A percentile compares a stretch with the other conserved stretches of the same genome.
These are phyloP conservation scores for Hermaeophaga mercurialis DNA, from an alignment of 2,888 invertebrate species.

Conservation along the genomic window DNA sequence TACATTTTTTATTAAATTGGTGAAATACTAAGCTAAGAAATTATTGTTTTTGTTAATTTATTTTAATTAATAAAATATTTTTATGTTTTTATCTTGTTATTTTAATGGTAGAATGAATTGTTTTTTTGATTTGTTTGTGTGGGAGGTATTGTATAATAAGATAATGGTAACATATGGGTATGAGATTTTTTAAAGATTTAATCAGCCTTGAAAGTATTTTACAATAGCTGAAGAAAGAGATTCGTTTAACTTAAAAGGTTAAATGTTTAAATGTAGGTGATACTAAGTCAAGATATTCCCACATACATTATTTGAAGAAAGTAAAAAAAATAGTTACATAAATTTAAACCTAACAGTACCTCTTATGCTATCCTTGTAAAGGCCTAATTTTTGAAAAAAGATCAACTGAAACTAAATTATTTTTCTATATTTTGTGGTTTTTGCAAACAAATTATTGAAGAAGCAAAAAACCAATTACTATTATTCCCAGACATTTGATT, in stretches of 20 bases:
- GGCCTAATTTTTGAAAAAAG: no score
- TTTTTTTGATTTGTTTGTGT: conserved; percentile 1
- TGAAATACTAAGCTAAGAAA: background rate
- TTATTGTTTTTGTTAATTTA: background rate
- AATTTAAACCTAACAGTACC: conserved; percentile 1
- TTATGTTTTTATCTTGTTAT: background rate
- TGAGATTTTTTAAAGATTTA: conserved; percentile 16
- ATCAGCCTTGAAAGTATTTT: conserved; percentile 25
- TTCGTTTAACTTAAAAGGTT: conserved; percentile 20
- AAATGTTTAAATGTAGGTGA: conserved; percentile 23
- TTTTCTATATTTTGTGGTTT: no score
- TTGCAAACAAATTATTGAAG: no score
- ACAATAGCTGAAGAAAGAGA: conserved; percentile 21
- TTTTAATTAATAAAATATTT: conserved; percentile 1
- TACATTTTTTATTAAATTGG: background rate
- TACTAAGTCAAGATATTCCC: conserved; percentile 6
- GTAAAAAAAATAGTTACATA: no score
- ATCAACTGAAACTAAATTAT: no score
- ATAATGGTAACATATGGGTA: conserved; percentile 23
- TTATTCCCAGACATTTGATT: no score
- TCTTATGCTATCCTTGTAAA: no score
- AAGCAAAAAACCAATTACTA: no score
- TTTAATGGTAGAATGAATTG: background rate
- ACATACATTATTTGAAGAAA: conserved; percentile 8
- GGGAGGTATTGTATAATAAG: conserved; percentile 11